These are phyloP conservation scores for Sebastes hubbsi DNA, from an alignment of 2,797 vertebrate genomes.

Conservation along the genomic window DNA sequence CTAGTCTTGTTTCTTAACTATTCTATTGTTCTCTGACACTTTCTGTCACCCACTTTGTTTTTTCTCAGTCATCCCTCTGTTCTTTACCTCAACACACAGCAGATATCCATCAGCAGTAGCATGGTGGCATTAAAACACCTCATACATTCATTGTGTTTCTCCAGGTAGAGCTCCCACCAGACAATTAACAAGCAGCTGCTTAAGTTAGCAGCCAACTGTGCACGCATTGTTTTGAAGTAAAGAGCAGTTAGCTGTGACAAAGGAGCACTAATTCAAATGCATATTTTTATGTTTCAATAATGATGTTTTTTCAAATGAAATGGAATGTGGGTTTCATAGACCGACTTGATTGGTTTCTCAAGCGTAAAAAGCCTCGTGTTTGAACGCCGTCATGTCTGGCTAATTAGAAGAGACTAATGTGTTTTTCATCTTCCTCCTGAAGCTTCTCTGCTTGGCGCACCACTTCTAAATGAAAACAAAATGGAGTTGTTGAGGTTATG, in stretches of 20 bases:
- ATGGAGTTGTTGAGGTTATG: conserved; percentile 1
- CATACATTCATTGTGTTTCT: not conserved
- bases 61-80: not conserved
- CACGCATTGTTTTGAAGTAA: conserved; percentile 35
- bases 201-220: conserved; percentile 29
- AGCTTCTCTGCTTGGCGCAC: not conserved
- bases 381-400: conserved; percentile 19
- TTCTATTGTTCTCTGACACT: not conserved
- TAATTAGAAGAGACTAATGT: conserved; percentile 54
- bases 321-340: conserved; percentile 26
- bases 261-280: conserved; percentile 61
- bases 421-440: conserved; percentile 25
- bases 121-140: not conserved
- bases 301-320: conserved; percentile 42
- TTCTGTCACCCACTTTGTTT: no score
- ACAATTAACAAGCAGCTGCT: conserved; percentile 50
- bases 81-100: not conserved
- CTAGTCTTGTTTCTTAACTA: not conserved
- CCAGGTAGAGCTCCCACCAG: conserved; percentile 5
- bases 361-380: conserved; percentile 30
- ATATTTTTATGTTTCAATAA: conserved; percentile 51
- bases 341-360: conserved; percentile 28
- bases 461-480: conserved; percentile 17
- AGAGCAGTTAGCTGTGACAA: conserved; percentile 51
- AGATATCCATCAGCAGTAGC: not conserved